Conservation (phyloP, 2,113 vertebrate genomes). For the Lipophrys pholis region DNA sequence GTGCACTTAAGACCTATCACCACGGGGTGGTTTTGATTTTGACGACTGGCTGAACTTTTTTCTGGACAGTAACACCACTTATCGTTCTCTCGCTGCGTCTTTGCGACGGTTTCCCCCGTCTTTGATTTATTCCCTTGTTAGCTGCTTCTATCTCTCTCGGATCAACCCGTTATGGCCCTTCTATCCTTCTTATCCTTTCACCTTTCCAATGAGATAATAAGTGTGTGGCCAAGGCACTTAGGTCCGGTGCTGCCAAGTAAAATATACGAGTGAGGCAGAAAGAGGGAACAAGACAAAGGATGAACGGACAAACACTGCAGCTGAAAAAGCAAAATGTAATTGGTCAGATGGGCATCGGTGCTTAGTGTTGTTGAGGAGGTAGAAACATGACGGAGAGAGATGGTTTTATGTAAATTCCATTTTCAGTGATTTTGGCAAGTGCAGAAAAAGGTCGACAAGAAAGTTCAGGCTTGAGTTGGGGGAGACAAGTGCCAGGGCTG, state of each 20-base stretch:
- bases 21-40: conserved; percentile 25
- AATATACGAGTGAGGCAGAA: not conserved
- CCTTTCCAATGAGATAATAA: no score
- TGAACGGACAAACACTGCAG: not conserved
- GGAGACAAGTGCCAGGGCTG: no score
- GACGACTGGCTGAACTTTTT: not conserved
- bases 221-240: no score
- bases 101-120: not conserved
- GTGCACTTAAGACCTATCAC: not conserved
- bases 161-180: not conserved
- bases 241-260: not conserved
- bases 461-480: no score
- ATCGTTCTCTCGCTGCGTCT: not conserved
- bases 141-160: conserved; percentile 1
- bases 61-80: conserved; percentile 8
- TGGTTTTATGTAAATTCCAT: no score
- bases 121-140: conserved; percentile 24
- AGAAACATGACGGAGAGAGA: no score
- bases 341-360: not conserved
- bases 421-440: no score
- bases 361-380: no score
- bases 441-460: no score
- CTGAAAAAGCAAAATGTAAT: not conserved
- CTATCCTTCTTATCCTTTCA: no score
- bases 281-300: not conserved